phyloP scores from a whole-genome alignment of 2,888 invertebrate species.

The Octonoba sinensis region DNA sequence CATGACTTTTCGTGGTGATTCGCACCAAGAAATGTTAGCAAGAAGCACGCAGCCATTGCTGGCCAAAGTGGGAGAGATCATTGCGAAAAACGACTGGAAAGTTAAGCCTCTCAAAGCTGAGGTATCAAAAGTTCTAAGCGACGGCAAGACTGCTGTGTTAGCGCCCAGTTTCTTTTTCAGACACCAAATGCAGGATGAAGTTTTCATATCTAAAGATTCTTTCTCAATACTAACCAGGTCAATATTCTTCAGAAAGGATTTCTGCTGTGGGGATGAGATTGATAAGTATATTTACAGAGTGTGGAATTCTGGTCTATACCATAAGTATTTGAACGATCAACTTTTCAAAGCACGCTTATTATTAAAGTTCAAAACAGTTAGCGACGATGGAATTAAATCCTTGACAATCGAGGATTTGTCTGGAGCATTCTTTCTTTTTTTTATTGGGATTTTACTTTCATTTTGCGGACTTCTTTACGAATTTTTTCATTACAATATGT shows the following conservation, averaged over 20 bases:
- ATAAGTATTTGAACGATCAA: slow-evolving; percentile 16
- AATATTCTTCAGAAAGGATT: slow-evolving; percentile 16
- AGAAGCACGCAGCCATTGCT: background rate
- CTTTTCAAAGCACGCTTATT: background rate
- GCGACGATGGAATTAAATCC: background rate
- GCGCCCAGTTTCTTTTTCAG: slow-evolving; percentile 19
- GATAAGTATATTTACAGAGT: slow-evolving; percentile 18
- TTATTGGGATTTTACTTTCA: slow-evolving; percentile 5
- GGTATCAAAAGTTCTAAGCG: background rate
- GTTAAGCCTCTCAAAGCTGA: background rate
- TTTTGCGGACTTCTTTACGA: slow-evolving; percentile 11
- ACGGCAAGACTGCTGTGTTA: slow-evolving; percentile 8
- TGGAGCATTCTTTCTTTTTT: slow-evolving; percentile 28
- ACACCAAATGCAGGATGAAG: slow-evolving; percentile 1
- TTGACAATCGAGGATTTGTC: slow-evolving; percentile 22
- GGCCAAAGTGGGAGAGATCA: slow-evolving; percentile 1
- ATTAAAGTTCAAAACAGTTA: too few species aligned
- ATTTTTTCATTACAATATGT: background rate
- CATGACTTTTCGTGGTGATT: slow-evolving; percentile 7
- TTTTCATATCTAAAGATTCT: slow-evolving; percentile 21
- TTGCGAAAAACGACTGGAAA: slow-evolving; percentile 18
- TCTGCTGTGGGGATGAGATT: background rate
- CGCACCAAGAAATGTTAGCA: background rate
- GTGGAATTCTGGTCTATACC: slow-evolving; percentile 19
- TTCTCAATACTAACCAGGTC: slow-evolving; percentile 15